These are phyloP conservation scores for Tipula helvola DNA, from an alignment of 2,888 invertebrate species.

Conservation along the genomic window DNA sequence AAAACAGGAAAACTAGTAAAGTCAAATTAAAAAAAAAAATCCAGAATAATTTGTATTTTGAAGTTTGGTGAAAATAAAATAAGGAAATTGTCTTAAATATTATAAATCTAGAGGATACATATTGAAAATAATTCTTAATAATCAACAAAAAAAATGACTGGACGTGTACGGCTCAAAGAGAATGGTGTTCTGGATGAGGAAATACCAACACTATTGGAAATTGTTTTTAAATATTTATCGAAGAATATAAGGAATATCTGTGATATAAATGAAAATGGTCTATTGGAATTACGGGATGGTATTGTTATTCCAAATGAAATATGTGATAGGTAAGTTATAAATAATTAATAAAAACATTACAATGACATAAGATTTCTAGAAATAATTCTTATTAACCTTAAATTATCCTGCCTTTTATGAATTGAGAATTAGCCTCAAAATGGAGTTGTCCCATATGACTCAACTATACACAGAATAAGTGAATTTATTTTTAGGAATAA, in stretches of 20 bases:
- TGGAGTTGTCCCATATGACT: neutral
- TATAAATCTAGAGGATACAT: neutral
- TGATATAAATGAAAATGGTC: slow-evolving; percentile 22
- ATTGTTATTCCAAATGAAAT: slow-evolving; percentile 55
- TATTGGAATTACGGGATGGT: slow-evolving; percentile 39
- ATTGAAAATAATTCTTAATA: neutral
- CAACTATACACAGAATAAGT: neutral
- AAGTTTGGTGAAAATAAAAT: neutral
- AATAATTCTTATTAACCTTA: neutral
- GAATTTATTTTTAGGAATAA: neutral
- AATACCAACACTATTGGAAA: slow-evolving; percentile 32
- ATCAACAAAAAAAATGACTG: slow-evolving; percentile 27
- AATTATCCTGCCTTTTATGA: neutral
- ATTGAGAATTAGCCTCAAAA: neutral
- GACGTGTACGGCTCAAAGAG: slow-evolving; percentile 35
- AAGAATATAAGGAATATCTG: slow-evolving; percentile 32
- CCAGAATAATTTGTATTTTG: neutral
- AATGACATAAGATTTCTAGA: neutral
- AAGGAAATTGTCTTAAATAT: neutral
- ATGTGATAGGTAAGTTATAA: slow-evolving; percentile 41
- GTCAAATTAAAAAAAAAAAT: neutral
- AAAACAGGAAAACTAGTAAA: neutral
- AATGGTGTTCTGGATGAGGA: slow-evolving; percentile 35
- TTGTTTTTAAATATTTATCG: slow-evolving; percentile 32
- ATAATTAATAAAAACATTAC: neutral